A percentile compares a stretch with the other conserved stretches of the same genome.
Evolutionary conservation across 2,888 invertebrate species (phyloP).

Genomic region (Subacronicta megacephala): DNA sequence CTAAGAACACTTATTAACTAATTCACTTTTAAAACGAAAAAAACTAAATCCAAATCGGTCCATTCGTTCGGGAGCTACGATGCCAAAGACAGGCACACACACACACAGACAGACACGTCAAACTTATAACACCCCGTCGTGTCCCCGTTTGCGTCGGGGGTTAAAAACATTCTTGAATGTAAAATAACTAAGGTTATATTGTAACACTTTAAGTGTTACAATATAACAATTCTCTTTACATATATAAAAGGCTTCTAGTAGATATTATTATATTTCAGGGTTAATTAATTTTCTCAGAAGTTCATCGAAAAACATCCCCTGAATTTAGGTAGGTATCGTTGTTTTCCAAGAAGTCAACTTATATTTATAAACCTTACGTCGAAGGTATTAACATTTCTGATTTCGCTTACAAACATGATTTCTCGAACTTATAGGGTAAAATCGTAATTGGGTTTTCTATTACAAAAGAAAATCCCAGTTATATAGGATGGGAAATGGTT

Average conservation of each 20-base stretch:
- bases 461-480: constrained; percentile 49
- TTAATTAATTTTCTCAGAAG: background rate
- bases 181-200: no score
- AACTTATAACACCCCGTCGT: no score
- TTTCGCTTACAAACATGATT: constrained; percentile 17
- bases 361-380: constrained; percentile 1
- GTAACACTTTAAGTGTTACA: background rate
- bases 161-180: no score
- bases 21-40: no score
- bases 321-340: background rate
- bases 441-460: constrained; percentile 48
- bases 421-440: constrained; percentile 32
- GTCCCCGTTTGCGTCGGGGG: no score
- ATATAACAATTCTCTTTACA: background rate
- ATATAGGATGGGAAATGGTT: constrained; percentile 37
- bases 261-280: background rate
- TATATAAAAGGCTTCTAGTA: background rate
- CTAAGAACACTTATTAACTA: no score
- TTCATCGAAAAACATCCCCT: background rate
- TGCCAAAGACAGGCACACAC: no score
- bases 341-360: background rate
- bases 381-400: background rate
- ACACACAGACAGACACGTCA: no score
- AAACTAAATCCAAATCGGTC: no score
- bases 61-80: no score